Base-by-base conservation (phyloP, 1,140 invertebrate species). In the Aphelinus atriplicis region DNA sequence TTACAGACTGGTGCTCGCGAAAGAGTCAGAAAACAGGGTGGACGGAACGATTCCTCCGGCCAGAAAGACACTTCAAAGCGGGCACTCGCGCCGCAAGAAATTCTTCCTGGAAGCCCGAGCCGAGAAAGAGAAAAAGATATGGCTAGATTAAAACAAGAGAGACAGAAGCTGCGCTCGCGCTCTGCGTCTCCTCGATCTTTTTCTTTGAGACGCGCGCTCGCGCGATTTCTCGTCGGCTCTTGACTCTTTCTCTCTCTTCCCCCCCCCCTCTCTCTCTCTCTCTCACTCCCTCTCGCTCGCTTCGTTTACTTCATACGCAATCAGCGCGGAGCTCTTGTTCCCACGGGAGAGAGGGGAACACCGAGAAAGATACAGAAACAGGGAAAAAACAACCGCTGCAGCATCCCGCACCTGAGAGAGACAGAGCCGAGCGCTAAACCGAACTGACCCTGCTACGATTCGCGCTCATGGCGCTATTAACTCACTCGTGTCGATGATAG, bases 61-160 rank as follows among this genome's bases (percentile, higher is more conserved):
- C 26, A 77, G 78, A 80, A 76, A 81, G 79, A 80, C 78, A 79
- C 80, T 80, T 81, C 80, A 81, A 82, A 82, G 78, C 78, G 77
- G 77, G 81, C 26, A 26, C 75, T 70, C 60, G 77, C 80, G 78
- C 77, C 77, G 75, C 79, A 81, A 81, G 77, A 80, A 82, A 80
- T 80, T 81, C 78, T 85, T 82, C 82, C 80, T 80, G 79, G 81
- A 83, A 85, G 78, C 77, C 80, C 80, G 73, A 78, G 76, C 77
- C 78, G 63, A 56, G 62, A 70, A 55, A 47, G 55, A 26, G 43
- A 43, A 64, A 67, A 46, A 55, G 47, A 61, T 7, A 26, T 56
- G n/a, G 46, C 53, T 58, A 69, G 51, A 69, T 55, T 63, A 26
- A 62, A 56, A 69, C 46, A 56, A 47, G 42, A 6, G 48, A 73